A percentile compares a stretch with the other conserved stretches of the same genome.
phyloP scores from a whole-genome alignment of 2,113 vertebrate genomes.

The Entosphenus tridentatus region DNA sequence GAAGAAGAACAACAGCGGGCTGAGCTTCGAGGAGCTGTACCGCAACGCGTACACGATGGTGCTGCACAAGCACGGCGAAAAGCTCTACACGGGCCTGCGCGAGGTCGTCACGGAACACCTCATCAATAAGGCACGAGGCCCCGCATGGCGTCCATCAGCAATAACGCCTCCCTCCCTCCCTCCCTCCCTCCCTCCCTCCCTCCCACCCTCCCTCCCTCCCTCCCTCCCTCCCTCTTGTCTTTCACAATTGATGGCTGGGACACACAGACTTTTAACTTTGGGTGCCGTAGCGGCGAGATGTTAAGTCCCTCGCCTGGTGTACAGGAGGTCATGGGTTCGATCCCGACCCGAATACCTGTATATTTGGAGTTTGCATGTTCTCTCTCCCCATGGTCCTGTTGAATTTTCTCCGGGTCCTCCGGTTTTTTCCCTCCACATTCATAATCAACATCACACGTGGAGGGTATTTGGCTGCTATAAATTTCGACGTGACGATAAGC shows the following conservation, averaged over 20 bases:
- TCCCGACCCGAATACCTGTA: too few relatives aligned
- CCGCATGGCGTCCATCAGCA: not conserved
- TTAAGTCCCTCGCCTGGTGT: too few relatives aligned
- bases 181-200: not conserved
- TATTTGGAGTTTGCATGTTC: too few relatives aligned
- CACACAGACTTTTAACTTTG: too few relatives aligned
- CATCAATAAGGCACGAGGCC: slow-evolving; percentile 68
- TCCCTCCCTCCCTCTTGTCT: not conserved
- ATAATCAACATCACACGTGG: too few relatives aligned
- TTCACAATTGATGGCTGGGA: not conserved
- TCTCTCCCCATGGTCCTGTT: too few relatives aligned
- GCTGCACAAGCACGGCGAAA: slow-evolving; percentile 95
- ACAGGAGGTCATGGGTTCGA: too few relatives aligned
- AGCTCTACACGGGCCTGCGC: slow-evolving; percentile 88
- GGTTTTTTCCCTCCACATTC: too few relatives aligned
- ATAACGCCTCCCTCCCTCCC: not conserved
- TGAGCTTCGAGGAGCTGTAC: slow-evolving; percentile 98
- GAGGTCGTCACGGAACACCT: slow-evolving; percentile 98
- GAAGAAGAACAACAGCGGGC: slow-evolving; percentile 95
- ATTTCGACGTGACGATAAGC: too few relatives aligned
- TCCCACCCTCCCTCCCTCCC: not conserved
- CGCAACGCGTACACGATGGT: slow-evolving; percentile 99
- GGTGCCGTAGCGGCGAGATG: too few relatives aligned
- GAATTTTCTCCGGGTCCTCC: too few relatives aligned
- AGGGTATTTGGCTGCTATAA: too few relatives aligned